Percentiles rank a stretch among this genome's conserved stretches.
Conservation (phyloP, 2,113 vertebrate species). For the Caranx melampygus region DNA sequence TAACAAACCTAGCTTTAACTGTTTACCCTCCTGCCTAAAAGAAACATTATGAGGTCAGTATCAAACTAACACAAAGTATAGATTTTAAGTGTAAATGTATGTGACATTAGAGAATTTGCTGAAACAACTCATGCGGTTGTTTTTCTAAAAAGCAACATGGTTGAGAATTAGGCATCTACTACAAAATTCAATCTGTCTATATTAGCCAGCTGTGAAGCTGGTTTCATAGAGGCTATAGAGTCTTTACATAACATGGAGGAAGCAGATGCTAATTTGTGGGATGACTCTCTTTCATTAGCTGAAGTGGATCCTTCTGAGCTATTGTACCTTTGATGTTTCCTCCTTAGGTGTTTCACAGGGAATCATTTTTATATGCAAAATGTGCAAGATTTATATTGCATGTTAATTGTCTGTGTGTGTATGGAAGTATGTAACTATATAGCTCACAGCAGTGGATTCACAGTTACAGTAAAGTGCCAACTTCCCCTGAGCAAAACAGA, state of each 20-base stretch:
- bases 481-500: conserved; percentile 49
- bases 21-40: too few species aligned
- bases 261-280: conserved; percentile 49
- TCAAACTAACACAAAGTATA: too few species aligned
- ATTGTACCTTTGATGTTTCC: conserved; percentile 68
- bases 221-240: conserved; percentile 13
- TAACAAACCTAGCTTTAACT: too few species aligned
- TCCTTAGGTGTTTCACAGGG: conserved; percentile 57
- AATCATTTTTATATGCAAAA: conserved; percentile 60
- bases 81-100: neutral
- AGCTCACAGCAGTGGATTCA: conserved; percentile 53
- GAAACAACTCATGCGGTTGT: neutral
- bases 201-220: neutral
- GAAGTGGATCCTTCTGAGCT: conserved; percentile 48
- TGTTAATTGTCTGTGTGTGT: conserved; percentile 39
- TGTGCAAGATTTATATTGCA: conserved; percentile 43
- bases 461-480: conserved; percentile 46
- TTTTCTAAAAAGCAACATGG: neutral
- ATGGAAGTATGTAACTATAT: conserved; percentile 32
- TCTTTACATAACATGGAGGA: conserved; percentile 46
- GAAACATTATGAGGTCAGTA: too few species aligned
- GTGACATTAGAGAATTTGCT: neutral
- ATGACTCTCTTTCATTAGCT: conserved; percentile 63
- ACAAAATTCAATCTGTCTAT: neutral
- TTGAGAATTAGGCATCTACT: neutral